A percentile compares a stretch with the other conserved stretches of the same genome.
Evolutionary conservation across 2,797 vertebrate genomes (phyloP).

Genomic region (Lepus townsendii): DNA sequence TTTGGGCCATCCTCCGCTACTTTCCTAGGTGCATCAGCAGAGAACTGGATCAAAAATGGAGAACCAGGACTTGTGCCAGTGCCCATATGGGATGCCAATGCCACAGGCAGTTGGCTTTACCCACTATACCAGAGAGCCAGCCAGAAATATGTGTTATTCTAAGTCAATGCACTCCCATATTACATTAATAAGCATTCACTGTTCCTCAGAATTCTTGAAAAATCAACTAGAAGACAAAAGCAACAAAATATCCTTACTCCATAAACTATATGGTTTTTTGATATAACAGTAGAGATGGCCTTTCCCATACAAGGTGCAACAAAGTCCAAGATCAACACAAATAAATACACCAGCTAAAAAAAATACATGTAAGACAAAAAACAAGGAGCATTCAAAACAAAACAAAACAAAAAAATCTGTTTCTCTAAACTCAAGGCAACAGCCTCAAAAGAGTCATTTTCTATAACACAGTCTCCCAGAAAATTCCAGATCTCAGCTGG

Average conservation of each 20-base stretch:
- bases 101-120: too few species aligned
- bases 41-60: too few species aligned
- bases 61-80: too few species aligned
- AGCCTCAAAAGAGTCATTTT: not conserved
- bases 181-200: not conserved
- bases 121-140: too few species aligned
- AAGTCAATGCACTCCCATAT: not conserved
- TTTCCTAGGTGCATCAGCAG: too few species aligned
- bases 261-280: not conserved
- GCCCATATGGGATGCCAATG: too few species aligned
- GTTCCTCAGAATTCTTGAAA: not conserved
- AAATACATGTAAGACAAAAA: constrained; percentile 13
- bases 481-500: not conserved
- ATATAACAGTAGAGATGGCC: not conserved
- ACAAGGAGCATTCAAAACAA: not conserved
- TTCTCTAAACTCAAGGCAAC: constrained; percentile 29
- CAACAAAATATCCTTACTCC: not conserved
- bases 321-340: not conserved
- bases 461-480: not conserved
- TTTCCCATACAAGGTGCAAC: constrained; percentile 24
- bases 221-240: not conserved
- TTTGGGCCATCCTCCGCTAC: too few species aligned
- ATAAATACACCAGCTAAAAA: constrained; percentile 28
- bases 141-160: not conserved
- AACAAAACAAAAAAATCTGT: not conserved